Percentiles rank a stretch among this genome's conserved stretches.
These are phyloP conservation scores for Triplophysa dalaica DNA, from an alignment of 2,113 vertebrate genomes.

Conservation along the genomic window DNA sequence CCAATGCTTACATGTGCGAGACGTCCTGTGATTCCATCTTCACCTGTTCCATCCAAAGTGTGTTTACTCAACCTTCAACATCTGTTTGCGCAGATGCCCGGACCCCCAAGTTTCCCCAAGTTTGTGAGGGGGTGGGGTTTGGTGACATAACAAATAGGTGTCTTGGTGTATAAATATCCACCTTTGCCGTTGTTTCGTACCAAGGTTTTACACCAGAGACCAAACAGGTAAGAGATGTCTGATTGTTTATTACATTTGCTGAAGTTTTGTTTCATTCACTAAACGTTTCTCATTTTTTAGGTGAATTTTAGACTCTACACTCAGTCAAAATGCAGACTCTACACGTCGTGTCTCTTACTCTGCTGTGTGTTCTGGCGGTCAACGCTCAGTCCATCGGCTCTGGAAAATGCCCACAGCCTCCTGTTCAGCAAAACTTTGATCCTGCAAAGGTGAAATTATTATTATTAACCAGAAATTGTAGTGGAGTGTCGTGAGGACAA, in stretches of 20 bases:
- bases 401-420: slow-evolving; percentile 60
- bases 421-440: slow-evolving; percentile 67
- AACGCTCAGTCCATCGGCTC: slow-evolving; percentile 54
- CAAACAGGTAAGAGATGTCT: slow-evolving; percentile 52
- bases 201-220: slow-evolving; percentile 1
- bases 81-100: slow-evolving; percentile 62
- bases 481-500: background rate
- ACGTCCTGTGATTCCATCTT: background rate
- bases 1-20: background rate
- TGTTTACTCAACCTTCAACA: slow-evolving; percentile 49
- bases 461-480: too few relatives aligned
- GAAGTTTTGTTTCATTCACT: background rate
- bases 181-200: background rate
- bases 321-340: slow-evolving; percentile 60
- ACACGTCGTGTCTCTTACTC: slow-evolving; percentile 61
- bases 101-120: slow-evolving; percentile 42
- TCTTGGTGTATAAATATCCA: slow-evolving; percentile 50
- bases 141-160: slow-evolving; percentile 8
- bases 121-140: slow-evolving; percentile 15
- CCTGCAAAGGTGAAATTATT: slow-evolving; percentile 52
- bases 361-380: slow-evolving; percentile 59
- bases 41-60: background rate
- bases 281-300: background rate
- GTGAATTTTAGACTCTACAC: slow-evolving; percentile 48
- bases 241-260: background rate